Percentiles rank a stretch among this genome's conserved stretches.
These are phyloP conservation scores for Epinotia brunnichana DNA, from an alignment of 2,888 invertebrate genomes.

Conservation along the genomic window DNA sequence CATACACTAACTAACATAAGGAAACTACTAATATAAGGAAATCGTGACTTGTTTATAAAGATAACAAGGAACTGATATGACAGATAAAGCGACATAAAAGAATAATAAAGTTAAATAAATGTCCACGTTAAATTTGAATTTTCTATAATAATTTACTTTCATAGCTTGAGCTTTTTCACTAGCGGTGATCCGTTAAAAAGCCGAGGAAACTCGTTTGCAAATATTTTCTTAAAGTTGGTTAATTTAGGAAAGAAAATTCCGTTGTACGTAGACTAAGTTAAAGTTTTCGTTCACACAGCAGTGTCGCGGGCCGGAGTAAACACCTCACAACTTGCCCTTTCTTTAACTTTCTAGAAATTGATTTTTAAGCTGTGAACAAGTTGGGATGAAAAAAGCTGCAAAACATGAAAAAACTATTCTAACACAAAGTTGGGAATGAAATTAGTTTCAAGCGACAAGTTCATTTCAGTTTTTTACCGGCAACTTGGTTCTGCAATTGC, in stretches of 20 bases:
- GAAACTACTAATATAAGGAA: conserved; percentile 5
- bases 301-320: conserved; percentile 64
- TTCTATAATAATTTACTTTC: conserved; percentile 53
- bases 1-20: too few relatives aligned
- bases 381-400: conserved; percentile 66
- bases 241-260: conserved; percentile 70
- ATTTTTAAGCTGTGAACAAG: conserved; percentile 80
- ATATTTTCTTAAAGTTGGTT: conserved; percentile 70
- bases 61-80: conserved; percentile 12
- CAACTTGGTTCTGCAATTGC: conserved; percentile 75
- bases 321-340: conserved; percentile 75
- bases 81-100: conserved; percentile 3
- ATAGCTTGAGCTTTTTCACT: conserved; percentile 56
- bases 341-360: conserved; percentile 74
- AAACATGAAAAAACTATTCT: conserved; percentile 79
- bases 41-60: conserved; percentile 16
- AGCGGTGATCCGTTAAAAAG: conserved; percentile 57
- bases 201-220: conserved; percentile 64
- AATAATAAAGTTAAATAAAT: conserved; percentile 1
- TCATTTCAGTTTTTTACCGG: conserved; percentile 80
- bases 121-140: background rate
- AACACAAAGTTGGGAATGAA: conserved; percentile 80
- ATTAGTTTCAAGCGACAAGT: conserved; percentile 83
- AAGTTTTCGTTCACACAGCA: conserved; percentile 68
- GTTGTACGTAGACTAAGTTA: conserved; percentile 56